Evolutionary conservation across 2,888 invertebrate species (phyloP).

Genomic region (Ametastegia equiseti): DNA sequence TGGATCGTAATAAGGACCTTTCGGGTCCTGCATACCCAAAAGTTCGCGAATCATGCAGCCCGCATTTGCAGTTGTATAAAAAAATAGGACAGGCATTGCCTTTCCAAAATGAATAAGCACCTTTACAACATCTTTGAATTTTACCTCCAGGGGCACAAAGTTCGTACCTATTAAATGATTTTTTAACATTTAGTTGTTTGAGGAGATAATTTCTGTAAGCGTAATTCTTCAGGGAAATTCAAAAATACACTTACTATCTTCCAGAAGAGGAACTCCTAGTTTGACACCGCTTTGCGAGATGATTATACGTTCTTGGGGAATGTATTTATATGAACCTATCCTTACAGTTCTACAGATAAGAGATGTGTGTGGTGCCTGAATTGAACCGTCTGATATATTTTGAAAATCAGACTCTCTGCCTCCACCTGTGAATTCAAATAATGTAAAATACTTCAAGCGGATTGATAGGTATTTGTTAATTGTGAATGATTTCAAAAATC

Average conservation of each 20-base stretch:
- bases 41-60: slow-evolving; percentile 84
- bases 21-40: slow-evolving; percentile 83
- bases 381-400: slow-evolving; percentile 75
- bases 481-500: too few species aligned
- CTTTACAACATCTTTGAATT: slow-evolving; percentile 84
- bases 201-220: not conserved
- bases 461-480: not conserved
- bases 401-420: slow-evolving; percentile 74
- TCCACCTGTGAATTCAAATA: slow-evolving; percentile 75
- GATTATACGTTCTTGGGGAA: slow-evolving; percentile 85
- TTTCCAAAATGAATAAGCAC: slow-evolving; percentile 88
- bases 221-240: slow-evolving; percentile 11
- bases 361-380: slow-evolving; percentile 78
- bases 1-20: slow-evolving; percentile 77
- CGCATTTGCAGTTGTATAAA: slow-evolving; percentile 85
- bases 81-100: slow-evolving; percentile 87
- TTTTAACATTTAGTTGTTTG: not conserved
- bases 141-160: slow-evolving; percentile 82
- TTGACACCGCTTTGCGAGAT: slow-evolving; percentile 75
- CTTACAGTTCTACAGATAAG: slow-evolving; percentile 87
- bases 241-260: slow-evolving; percentile 67
- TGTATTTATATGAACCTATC: slow-evolving; percentile 90
- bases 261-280: slow-evolving; percentile 75
- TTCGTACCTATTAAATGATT: slow-evolving; percentile 60
- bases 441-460: not conserved